Percentiles rank a stretch among this genome's conserved stretches.
phyloP scores from a whole-genome alignment of 2,113 vertebrate genomes.

The Macaca mulatta region DNA sequence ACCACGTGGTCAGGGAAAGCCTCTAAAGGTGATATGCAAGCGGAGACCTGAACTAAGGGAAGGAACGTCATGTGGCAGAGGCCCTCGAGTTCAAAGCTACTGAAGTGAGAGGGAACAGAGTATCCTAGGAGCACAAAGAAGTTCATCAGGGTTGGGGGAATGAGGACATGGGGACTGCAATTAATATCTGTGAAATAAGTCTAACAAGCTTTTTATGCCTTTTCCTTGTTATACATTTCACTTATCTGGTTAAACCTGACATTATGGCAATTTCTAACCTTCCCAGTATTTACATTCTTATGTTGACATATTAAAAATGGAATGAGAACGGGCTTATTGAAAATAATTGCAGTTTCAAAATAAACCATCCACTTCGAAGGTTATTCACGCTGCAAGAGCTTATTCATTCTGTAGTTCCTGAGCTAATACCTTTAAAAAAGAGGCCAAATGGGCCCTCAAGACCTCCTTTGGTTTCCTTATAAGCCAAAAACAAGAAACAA shows the following conservation, averaged over 20 bases:
- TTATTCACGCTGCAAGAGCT: not conserved
- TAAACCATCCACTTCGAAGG: not conserved
- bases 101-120: not conserved
- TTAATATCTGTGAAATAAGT: not conserved
- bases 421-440: not conserved
- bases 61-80: not conserved
- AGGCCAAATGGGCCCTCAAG: not conserved
- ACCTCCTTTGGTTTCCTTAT: not conserved
- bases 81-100: not conserved
- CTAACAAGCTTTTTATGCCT: not conserved
- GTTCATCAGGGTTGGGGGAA: rapidly evolving
- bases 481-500: not conserved
- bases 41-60: not conserved
- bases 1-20: not conserved
- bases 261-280: not conserved
- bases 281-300: not conserved
- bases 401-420: not conserved
- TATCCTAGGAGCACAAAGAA: not conserved
- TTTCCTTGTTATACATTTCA: not conserved
- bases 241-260: not conserved
- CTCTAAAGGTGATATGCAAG: rapidly evolving
- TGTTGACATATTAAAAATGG: not conserved
- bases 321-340: not conserved
- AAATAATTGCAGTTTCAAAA: not conserved
- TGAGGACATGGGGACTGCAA: rapidly evolving